Percentiles rank a stretch among this genome's conserved stretches.
phyloP scores from a whole-genome alignment of 1,140 invertebrate genomes.

The Helicoverpa armigera region DNA sequence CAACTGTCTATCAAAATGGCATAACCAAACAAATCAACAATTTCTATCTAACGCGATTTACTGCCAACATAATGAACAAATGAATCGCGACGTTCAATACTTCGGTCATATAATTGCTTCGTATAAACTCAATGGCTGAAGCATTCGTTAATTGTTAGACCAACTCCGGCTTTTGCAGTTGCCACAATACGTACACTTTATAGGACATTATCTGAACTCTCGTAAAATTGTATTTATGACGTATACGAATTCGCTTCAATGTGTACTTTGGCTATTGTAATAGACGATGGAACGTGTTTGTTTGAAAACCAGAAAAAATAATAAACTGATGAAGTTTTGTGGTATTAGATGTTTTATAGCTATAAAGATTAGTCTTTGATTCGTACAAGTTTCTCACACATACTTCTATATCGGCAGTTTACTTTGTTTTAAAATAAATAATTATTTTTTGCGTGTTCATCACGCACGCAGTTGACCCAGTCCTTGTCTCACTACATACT shows the following conservation, averaged over 20 bases:
- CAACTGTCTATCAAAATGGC: neutral
- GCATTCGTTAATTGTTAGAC: slow-evolving; percentile 26
- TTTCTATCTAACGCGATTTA: neutral
- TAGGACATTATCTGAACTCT: slow-evolving; percentile 67
- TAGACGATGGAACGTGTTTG: slow-evolving; percentile 58
- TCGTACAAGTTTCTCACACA: too few relatives aligned
- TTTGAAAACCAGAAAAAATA: slow-evolving; percentile 8
- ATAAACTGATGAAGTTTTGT: neutral
- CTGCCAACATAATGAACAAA: slow-evolving; percentile 12
- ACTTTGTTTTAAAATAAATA: too few relatives aligned
- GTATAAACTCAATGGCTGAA: slow-evolving; percentile 14
- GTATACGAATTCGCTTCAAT: slow-evolving; percentile 51
- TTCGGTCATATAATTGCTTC: slow-evolving; percentile 5
- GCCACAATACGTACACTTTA: slow-evolving; percentile 71
- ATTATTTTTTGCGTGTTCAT: too few relatives aligned
- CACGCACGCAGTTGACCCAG: too few relatives aligned
- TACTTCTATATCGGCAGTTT: too few relatives aligned
- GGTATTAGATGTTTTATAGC: slow-evolving; percentile 16
- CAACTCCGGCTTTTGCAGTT: slow-evolving; percentile 60
- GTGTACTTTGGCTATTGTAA: slow-evolving; percentile 61
- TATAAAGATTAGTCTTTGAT: neutral
- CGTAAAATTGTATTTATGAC: slow-evolving; percentile 72
- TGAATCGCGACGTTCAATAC: neutral
- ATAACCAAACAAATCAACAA: slow-evolving; percentile 12
- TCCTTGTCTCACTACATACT: too few relatives aligned